Evolutionary conservation across 2,888 invertebrate species (phyloP), one percentile per base, ranked within the genome.

Genomic region (Dinocampus coccinellae): DNA sequence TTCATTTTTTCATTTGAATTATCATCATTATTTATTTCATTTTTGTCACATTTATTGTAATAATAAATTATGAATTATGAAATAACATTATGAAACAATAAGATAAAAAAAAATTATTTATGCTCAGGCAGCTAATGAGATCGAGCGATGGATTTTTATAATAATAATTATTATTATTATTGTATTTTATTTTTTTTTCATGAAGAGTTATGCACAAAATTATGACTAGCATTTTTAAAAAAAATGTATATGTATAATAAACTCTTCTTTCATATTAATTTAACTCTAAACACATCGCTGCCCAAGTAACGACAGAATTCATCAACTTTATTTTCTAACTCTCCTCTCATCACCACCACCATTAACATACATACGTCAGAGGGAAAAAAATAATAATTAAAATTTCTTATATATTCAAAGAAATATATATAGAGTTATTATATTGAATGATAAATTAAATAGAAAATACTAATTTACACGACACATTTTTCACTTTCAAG

Each of bases 141-240:
- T 57, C 57, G 26, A 63, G n/a, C 47, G 47, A 47, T 47, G 47
- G 29, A 4, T 29, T 29, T 3, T 29, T 29, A n/a, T n/a, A n/a
- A n/a, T n/a, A n/a, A n/a, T n/a, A n/a, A n/a, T n/a, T n/a, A n/a
- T n/a, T 29, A 4, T 29, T 29, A 4, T 29, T 29, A 4, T 29
- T 7, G 3, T 29, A 4, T 7, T 29, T 29, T 67, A 67, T 68
- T 67, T 66, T 69, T 69, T 70, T 52, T 72, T 77, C 69, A 75
- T 57, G 77, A 78, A 77, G 76, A 77, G 65, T 78, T 73, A 69
- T 76, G 76, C 73, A 72, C 55, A 77, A 76, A 77, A 79, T 79
- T 83, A 79, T 85, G 85, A 85, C 85, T 85, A 85, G 85, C 81
- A 84, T 85, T 82, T 81, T 82, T 79, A 80, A 79, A 81, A 79